phyloP scores from a whole-genome alignment of 2,888 invertebrate genomes.

The Drosophila mercatorum region DNA sequence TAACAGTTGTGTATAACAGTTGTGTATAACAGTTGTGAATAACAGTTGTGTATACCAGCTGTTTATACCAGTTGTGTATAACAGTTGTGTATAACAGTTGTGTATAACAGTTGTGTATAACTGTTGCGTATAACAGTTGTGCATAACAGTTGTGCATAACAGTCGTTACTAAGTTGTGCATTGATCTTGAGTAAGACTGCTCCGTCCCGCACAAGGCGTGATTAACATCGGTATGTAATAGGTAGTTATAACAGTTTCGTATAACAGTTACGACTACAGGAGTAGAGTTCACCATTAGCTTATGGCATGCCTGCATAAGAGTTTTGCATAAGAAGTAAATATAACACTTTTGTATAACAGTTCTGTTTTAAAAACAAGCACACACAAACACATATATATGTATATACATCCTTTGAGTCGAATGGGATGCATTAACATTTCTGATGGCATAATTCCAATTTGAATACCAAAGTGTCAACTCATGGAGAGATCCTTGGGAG shows the following conservation, averaged over 20 bases:
- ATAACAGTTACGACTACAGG: not conserved
- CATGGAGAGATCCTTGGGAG: not conserved
- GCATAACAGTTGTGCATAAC: not conserved
- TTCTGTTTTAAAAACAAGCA: not conserved
- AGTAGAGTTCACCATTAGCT: not conserved
- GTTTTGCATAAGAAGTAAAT: not conserved
- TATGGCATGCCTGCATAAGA: not conserved
- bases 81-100: not conserved
- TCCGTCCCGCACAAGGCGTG: too few species aligned
- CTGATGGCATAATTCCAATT: not conserved
- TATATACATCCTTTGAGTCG: not conserved
- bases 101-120: not conserved
- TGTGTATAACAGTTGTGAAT: too few species aligned
- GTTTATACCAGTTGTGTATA: too few species aligned
- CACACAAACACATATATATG: not conserved
- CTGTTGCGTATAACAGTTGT: not conserved
- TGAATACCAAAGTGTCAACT: conserved; percentile 1
- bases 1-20: too few species aligned
- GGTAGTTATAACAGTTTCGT: not conserved
- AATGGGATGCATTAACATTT: not conserved
- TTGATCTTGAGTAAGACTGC: too few species aligned
- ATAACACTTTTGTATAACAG: not conserved
- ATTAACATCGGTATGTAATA: not conserved
- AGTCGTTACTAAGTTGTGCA: too few species aligned
- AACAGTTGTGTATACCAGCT: too few species aligned